phyloP scores from a whole-genome alignment of 2,113 vertebrate genomes.

The Murina feae region DNA sequence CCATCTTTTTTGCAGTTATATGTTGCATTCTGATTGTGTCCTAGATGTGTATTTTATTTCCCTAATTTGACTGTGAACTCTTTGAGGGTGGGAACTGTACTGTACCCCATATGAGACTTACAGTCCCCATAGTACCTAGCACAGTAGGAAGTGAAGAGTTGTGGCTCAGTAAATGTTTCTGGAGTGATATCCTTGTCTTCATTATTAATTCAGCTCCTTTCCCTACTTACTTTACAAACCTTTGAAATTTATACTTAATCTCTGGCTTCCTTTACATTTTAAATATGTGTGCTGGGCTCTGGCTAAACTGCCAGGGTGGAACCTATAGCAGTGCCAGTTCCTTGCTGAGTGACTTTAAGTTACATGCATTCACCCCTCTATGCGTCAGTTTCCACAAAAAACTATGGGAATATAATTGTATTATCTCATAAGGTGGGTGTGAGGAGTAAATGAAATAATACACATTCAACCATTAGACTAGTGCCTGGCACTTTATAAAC shows the following conservation, averaged over 20 bases:
- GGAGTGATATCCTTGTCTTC: neutral
- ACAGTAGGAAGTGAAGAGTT: neutral
- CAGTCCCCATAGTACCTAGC: neutral
- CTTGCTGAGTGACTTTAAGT: neutral
- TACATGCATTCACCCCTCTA: neutral
- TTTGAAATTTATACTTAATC: neutral
- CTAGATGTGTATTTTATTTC: neutral
- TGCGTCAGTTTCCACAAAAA: neutral
- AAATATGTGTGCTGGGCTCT: neutral
- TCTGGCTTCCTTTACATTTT: neutral
- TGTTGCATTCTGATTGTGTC: neutral
- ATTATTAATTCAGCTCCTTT: neutral
- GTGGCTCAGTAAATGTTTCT: neutral
- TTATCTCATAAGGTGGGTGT: neutral
- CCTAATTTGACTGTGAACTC: neutral
- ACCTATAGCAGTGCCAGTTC: neutral
- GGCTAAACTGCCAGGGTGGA: neutral
- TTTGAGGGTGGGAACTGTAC: neutral
- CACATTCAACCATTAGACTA: neutral
- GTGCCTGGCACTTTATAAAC: neutral
- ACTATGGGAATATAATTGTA: neutral
- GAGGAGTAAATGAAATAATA: neutral
- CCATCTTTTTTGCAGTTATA: neutral
- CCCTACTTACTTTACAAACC: neutral
- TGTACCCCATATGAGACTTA: neutral